Evolutionary conservation across 2,113 vertebrate species (phyloP).

Genomic region (Crotalus viridis): DNA sequence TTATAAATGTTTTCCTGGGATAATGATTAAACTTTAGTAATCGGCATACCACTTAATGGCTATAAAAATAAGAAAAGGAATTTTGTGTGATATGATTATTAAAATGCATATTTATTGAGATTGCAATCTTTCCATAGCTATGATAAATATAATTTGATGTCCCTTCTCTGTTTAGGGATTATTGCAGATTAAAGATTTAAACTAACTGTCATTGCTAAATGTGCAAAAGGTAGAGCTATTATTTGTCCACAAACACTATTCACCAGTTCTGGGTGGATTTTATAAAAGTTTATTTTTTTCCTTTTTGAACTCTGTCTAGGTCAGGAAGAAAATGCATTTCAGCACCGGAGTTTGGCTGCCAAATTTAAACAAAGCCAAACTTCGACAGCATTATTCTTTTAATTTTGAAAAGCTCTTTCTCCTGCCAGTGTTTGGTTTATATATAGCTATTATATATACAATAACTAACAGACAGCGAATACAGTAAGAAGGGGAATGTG

Average conservation of each 20-base stretch:
- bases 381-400: conserved; percentile 44
- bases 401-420: conserved; percentile 44
- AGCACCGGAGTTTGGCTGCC: conserved; percentile 39
- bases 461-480: conserved; percentile 24
- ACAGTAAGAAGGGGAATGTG: neutral
- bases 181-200: conserved; percentile 33
- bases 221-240: neutral
- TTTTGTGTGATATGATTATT: neutral
- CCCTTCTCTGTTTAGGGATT: neutral
- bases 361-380: conserved; percentile 53
- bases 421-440: conserved; percentile 55
- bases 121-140: neutral
- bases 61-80: neutral
- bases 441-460: conserved; percentile 12
- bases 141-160: conserved; percentile 2
- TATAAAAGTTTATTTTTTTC: neutral
- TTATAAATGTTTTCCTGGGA: neutral
- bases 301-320: conserved; percentile 33
- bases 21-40: neutral
- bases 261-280: conserved; percentile 9
- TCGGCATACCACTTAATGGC: neutral
- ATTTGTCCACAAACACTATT: conserved; percentile 17
- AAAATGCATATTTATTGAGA: neutral
- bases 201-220: conserved; percentile 22
- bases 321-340: conserved; percentile 34